Conservation (phyloP, 92 coral and sea anemone genomes). For the Parazoanthus darwini region DNA sequence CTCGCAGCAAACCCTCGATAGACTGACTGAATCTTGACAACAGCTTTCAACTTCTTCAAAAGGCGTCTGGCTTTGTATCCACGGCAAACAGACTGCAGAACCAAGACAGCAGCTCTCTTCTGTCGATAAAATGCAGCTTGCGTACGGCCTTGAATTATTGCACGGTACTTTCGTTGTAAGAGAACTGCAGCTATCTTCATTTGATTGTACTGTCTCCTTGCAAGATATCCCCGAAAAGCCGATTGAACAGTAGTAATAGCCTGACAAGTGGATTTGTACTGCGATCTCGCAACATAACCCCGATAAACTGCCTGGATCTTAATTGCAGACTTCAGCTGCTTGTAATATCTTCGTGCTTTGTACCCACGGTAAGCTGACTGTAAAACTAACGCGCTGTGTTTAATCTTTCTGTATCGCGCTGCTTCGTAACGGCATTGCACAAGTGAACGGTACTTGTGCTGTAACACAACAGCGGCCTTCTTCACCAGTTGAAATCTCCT, state of each 20-base stretch:
- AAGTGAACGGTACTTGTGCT: conserved; percentile 69
- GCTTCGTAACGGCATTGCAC: conserved; percentile 51
- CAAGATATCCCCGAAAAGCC: conserved; percentile 46
- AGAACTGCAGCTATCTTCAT: conserved; percentile 50
- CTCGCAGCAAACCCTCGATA: conserved; percentile 59
- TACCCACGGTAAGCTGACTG: conserved; percentile 62
- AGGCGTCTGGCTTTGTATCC: conserved; percentile 62
- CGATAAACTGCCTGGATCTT: conserved; percentile 71
- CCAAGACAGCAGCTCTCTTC: conserved; percentile 53
- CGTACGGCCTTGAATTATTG: conserved; percentile 28
- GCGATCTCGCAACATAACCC: conserved; percentile 59
- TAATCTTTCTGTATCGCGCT: conserved; percentile 46
- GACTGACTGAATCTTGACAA: conserved; percentile 49
- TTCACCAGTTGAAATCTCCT: conserved; percentile 40
- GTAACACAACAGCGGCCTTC: conserved; percentile 44
- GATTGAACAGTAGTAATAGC: conserved; percentile 67
- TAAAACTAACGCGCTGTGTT: conserved; percentile 29
- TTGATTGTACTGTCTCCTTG: conserved; percentile 48
- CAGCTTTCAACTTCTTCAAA: conserved; percentile 24
- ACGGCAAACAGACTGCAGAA: conserved; percentile 78
- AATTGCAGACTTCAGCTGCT: conserved; percentile 49
- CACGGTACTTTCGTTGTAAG: conserved; percentile 51
- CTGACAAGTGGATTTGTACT: conserved; percentile 36
- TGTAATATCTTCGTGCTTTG: conserved; percentile 42
- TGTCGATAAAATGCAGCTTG: conserved; percentile 25